Base-by-base conservation (phyloP, 2,113 vertebrate species). In the Pyrgilauda ruficollis region DNA sequence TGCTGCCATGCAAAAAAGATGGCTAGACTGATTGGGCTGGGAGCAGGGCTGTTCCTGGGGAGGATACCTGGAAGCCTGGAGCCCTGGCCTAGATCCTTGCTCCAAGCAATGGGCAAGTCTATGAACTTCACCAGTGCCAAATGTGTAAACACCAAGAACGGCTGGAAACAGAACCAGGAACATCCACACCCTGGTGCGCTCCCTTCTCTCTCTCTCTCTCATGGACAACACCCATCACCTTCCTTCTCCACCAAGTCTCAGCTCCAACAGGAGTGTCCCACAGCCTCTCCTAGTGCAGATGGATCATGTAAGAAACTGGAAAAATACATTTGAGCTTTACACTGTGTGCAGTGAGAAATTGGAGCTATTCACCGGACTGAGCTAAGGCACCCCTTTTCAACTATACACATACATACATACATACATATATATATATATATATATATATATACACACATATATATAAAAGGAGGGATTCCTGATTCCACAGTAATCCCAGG, bases 21-120 rank as follows among this genome's bases (percentile, higher is more conserved):
- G 87, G 53, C 87, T 74, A 95, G 91, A 95, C 90, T 59, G 89
- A 30, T 30, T 55, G 31, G 66, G 72, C 31, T 88, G 84, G 46
- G 59, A 95, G 63, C 22, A 47, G 68, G 19, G 22, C 49, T 79
- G 37, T 3, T 87, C 59, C 72, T 52, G 31, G 23, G 15, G 33
- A 87, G 24, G 44, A 64, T 5, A 44, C 24, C 81, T 46, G 33
- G 16, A 11, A 81, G 46, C 49, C 75, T 3, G 5, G 11, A 90
- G 74, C 31, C 69, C 70, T 75, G 68, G 50, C 69, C 56, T 61
- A 66, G 63, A 67, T 80, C 67, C 33, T 59, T 0, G 3, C 83
- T 70, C 50, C 86, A 73, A 58, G 63, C 50, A 50, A 39, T 43
- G 8, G 21, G 16, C 0, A 0, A 14, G 24, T 52, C 59, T n/a